These are phyloP conservation scores for Micromussa lordhowensis DNA, from an alignment of 92 coral and sea anemone genomes.

Conservation along the genomic window DNA sequence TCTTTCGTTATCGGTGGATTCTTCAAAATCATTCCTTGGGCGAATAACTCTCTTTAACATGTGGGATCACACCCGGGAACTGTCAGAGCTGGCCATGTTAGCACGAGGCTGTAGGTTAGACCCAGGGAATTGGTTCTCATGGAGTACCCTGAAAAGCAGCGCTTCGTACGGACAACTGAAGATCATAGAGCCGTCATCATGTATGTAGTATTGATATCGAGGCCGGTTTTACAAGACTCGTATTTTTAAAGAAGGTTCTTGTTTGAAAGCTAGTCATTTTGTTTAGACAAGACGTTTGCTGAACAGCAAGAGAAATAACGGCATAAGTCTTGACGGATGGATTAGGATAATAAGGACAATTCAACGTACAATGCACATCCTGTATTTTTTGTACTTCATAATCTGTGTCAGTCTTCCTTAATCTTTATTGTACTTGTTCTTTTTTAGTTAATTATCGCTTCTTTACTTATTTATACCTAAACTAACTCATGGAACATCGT, in stretches of 20 bases:
- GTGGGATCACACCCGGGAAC: not conserved
- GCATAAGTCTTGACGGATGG: too few species aligned
- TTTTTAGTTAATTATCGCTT: too few species aligned
- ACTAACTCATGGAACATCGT: too few species aligned
- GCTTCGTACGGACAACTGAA: not conserved
- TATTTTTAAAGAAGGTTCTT: not conserved
- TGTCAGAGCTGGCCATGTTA: not conserved
- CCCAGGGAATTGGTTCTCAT: slow-evolving; percentile 1
- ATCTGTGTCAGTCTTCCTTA: not conserved
- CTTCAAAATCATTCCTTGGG: not conserved
- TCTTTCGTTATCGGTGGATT: too few species aligned
- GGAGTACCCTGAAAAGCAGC: not conserved
- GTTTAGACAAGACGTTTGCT: too few species aligned
- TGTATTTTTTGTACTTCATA: not conserved
- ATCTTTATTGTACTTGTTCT: not conserved
- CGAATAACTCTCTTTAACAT: slow-evolving; percentile 19
- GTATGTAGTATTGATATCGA: not conserved
- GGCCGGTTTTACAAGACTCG: not conserved
- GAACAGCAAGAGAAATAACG: too few species aligned
- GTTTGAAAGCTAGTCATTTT: too few species aligned
- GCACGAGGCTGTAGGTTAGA: not conserved
- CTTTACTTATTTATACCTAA: too few species aligned
- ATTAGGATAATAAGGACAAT: too few species aligned
- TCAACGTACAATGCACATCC: too few species aligned
- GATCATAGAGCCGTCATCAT: slow-evolving; percentile 24